A percentile compares a stretch with the other conserved stretches of the same genome.
phyloP scores from a whole-genome alignment of 2,888 invertebrate genomes.

The Orthosia gothica region DNA sequence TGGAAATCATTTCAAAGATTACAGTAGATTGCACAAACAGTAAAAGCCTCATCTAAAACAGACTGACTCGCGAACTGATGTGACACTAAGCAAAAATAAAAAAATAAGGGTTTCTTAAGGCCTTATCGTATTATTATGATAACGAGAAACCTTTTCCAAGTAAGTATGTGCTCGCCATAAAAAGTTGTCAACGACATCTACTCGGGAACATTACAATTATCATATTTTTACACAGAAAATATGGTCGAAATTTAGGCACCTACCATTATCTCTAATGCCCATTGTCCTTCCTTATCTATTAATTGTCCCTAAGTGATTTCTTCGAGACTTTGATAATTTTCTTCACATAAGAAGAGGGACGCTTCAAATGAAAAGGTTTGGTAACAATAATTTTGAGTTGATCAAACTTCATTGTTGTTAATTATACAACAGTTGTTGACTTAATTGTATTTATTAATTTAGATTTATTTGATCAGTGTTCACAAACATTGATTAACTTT shows the following conservation, averaged over 20 bases:
- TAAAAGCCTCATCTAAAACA: constrained; percentile 62
- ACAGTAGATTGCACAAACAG: constrained; percentile 58
- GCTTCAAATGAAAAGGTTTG: constrained; percentile 39
- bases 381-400: constrained; percentile 60
- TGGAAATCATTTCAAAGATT: constrained; percentile 23
- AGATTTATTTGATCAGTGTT: constrained; percentile 39
- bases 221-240: constrained; percentile 45
- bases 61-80: constrained; percentile 54
- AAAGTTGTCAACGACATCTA: constrained; percentile 60
- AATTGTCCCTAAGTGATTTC: constrained; percentile 33
- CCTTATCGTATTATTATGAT: constrained; percentile 68
- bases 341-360: constrained; percentile 30
- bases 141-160: constrained; percentile 62
- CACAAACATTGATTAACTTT: constrained; percentile 55
- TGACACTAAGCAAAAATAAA: constrained; percentile 61
- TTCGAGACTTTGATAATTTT: constrained; percentile 36
- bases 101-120: constrained; percentile 61
- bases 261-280: background rate
- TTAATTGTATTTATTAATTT: constrained; percentile 48
- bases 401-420: constrained; percentile 61
- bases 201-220: constrained; percentile 55
- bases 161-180: constrained; percentile 57
- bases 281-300: constrained; percentile 10
- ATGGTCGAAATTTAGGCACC: background rate
- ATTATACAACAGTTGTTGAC: constrained; percentile 53